phyloP scores from a whole-genome alignment of 2,888 invertebrate species.

The Lasioglossum calceatum region DNA sequence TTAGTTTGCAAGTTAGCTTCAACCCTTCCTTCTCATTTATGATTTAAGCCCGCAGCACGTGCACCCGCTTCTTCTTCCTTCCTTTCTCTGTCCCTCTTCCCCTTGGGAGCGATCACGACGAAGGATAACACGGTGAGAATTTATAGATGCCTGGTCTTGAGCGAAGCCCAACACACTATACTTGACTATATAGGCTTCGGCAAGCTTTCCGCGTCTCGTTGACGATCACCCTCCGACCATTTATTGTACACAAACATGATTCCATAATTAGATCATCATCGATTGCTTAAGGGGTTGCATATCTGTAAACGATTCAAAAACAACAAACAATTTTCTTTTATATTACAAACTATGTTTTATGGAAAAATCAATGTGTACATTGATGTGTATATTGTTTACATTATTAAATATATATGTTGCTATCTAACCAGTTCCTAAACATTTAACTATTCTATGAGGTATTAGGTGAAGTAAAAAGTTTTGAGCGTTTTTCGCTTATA shows the following conservation, averaged over 20 bases:
- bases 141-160: constrained; percentile 51
- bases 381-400: too few species aligned
- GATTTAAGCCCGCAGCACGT: constrained; percentile 61
- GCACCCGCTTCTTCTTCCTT: constrained; percentile 37
- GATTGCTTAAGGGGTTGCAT: background rate
- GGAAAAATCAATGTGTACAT: background rate
- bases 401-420: too few species aligned
- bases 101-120: constrained; percentile 37
- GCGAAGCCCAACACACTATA: constrained; percentile 37
- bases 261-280: background rate
- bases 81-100: constrained; percentile 27
- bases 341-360: background rate
- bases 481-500: too few species aligned
- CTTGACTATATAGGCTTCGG: constrained; percentile 16
- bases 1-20: constrained; percentile 25
- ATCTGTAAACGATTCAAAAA: background rate
- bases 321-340: background rate
- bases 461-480: too few species aligned
- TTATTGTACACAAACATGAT: background rate
- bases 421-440: too few species aligned
- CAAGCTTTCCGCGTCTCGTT: constrained; percentile 30
- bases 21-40: constrained; percentile 53
- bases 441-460: too few species aligned
- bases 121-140: constrained; percentile 59
- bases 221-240: constrained; percentile 26